Base-by-base conservation (phyloP, 2,113 vertebrate genomes). In the Condylura cristata region DNA sequence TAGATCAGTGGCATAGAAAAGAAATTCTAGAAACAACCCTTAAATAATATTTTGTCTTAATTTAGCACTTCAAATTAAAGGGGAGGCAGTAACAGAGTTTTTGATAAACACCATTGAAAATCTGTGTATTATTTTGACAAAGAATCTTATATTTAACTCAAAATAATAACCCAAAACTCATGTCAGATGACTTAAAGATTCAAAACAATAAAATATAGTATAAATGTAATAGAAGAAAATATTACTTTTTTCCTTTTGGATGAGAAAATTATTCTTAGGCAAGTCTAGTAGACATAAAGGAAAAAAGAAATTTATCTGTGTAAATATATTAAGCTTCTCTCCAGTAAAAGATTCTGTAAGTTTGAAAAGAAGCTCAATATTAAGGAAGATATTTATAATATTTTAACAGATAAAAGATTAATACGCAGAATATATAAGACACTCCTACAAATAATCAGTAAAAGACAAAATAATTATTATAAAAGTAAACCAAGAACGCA, bases 1-100 rank as follows among this genome's bases (percentile, higher is more conserved):
- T 71, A 79, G 66, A 91, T 39, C 66, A 58, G 34, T 17, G 58
- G 44, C 68, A 82, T 22, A 80, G 76, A 91, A 90, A 61, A 90
- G 70, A 84, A 94, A 90, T 83, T 90, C 83, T 79, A 90, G 90
- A 93, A 93, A 84, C 84, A 68, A 60, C 58, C 61, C 75, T 81
- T 91, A 93, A 76, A 89, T 93, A 91, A 95, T 91, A 72, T 84
- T 76, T 84, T 76, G 80, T 76, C 71, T 87, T 87, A 86, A 90
- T 53, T 78, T 65, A 80, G 71, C 79, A 71, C 94, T 66, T 88
- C 51, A 94, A 84, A 94, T 89, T 86, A 93, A 91, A 82, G 53
- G 63, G 60, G 41, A 84, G 86, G 85, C 71, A 74, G 72, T 76
- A 82, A 58, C 68, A 61, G 56, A 79, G 48, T 88, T 66, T 87